Evolutionary conservation across 2,797 vertebrate genomes (phyloP), one percentile per base, ranked within the genome.

Genomic region (Ficedula albicollis): DNA sequence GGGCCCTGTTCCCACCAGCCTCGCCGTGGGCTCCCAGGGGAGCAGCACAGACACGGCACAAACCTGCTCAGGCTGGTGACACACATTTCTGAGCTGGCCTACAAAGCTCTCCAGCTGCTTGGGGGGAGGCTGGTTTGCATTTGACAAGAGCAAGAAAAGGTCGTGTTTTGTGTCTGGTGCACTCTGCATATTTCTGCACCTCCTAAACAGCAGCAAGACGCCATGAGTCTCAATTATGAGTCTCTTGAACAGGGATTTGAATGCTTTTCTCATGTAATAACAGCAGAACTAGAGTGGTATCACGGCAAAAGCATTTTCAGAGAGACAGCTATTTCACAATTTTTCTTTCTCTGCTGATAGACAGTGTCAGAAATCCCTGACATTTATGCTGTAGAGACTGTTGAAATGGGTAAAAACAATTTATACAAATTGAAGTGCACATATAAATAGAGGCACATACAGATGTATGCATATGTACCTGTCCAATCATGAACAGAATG

Each of bases 231-330:
- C 58, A 82, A 16, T 86, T 75, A 34, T 10, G 9, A 70, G 44
- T 64, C 23, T 69, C 41, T 58, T 82, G 62, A 76, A 95, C 91
- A 84, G 48, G 21, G 17, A 64, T 87, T 87, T 88, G 55, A 91
- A 84, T 88, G 59, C 2, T 87, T 82, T 91, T 72, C 62, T 74
- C 75, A 36, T 32, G 67, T 27, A 74, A 81, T 48, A 94, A 23
- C 30, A 82, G 55, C 44, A 93, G 75, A 86, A 84, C 55, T 46
- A 70, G 38, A 62, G 32, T 36, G 15, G 30, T 74, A 25, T 64
- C 32, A 25, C 44, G 29, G 25, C 48, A 94, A 69, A 82, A 56
- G 9, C 36, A 22, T 51, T 66, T 36, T 17, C 38, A 82, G 38
- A 80, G 43, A 68, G 12, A 64, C 9, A 69, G 20, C 14, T 48